A percentile compares a stretch with the other conserved stretches of the same genome.
Conservation (phyloP, 37 sponge, comb jelly and placozoan genomes). For the Theonella swinhoei region DNA sequence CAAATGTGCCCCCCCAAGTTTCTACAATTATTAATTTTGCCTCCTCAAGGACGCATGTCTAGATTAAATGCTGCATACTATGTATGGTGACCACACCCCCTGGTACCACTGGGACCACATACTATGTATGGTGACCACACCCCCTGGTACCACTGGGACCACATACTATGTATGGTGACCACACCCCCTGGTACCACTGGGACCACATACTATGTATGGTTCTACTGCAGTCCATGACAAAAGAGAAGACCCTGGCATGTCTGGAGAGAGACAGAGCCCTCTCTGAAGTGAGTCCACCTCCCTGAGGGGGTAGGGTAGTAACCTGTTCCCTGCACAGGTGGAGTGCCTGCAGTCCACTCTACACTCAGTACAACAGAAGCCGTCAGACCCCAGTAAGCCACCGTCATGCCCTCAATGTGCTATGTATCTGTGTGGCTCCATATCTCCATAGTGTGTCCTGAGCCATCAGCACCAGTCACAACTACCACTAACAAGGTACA, state of each 20-base stretch:
- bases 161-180: background rate
- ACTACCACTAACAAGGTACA: conserved; percentile 3
- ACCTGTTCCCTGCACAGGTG: conserved; percentile 63
- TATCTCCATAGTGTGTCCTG: conserved; percentile 3
- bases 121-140: background rate
- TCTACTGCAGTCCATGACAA: conserved; percentile 54
- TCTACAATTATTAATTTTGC: no score
- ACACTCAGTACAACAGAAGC: conserved; percentile 39
- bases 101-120: background rate
- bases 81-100: no score
- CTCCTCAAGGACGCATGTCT: no score
- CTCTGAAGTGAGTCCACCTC: conserved; percentile 37
- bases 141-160: background rate
- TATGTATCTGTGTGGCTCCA: background rate
- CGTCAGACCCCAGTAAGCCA: background rate
- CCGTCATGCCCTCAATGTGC: conserved; percentile 2
- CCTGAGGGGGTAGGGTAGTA: background rate
- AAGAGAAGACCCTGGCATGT: conserved; percentile 83
- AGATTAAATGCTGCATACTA: background rate
- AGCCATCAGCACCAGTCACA: background rate
- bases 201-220: background rate
- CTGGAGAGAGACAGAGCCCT: conserved; percentile 84
- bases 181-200: background rate
- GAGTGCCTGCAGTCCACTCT: conserved; percentile 76
- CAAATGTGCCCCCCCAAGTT: no score